These are phyloP conservation scores for Bedellia somnulentella DNA, from an alignment of 2,888 invertebrate genomes.

Conservation along the genomic window DNA sequence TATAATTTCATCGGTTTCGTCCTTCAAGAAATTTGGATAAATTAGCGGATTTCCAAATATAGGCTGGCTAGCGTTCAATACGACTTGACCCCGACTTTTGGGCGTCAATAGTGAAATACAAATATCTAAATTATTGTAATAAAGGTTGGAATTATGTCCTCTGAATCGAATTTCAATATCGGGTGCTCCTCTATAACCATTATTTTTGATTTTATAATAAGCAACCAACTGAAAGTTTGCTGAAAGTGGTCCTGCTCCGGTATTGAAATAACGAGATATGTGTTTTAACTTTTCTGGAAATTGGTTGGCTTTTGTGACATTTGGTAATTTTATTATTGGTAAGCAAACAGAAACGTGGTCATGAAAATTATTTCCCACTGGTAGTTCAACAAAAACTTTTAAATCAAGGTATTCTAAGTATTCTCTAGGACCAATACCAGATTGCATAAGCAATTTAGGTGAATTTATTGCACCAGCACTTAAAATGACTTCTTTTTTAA, in stretches of 20 bases:
- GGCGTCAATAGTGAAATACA: constrained; percentile 44
- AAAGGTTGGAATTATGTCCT: constrained; percentile 50
- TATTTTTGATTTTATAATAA: constrained; percentile 35
- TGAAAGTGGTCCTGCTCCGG: constrained; percentile 39
- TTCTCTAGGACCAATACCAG: constrained; percentile 44
- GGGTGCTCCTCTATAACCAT: constrained; percentile 37
- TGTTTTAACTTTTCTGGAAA: constrained; percentile 44
- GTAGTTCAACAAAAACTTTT: constrained; percentile 28
- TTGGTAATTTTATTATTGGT: constrained; percentile 37
- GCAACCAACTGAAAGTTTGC: constrained; percentile 49
- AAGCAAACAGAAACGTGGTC: constrained; percentile 47
- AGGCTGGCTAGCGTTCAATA: constrained; percentile 38
- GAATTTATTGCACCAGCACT: constrained; percentile 46
- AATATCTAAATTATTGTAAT: constrained; percentile 43
- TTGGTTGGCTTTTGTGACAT: constrained; percentile 30
- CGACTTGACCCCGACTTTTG: constrained; percentile 40
- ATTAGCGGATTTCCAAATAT: constrained; percentile 38
- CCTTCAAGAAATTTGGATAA: constrained; percentile 45
- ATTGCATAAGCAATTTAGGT: constrained; percentile 46
- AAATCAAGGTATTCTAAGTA: constrained; percentile 46
- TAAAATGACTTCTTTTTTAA: constrained; percentile 37
- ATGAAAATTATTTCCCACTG: constrained; percentile 48
- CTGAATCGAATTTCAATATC: constrained; percentile 46
- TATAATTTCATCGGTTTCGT: constrained; percentile 33
- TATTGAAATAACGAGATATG: constrained; percentile 38